Evolutionary conservation across 2,797 vertebrate genomes (phyloP), one percentile per base, ranked within the genome.

Genomic region (Syncerus caffer): DNA sequence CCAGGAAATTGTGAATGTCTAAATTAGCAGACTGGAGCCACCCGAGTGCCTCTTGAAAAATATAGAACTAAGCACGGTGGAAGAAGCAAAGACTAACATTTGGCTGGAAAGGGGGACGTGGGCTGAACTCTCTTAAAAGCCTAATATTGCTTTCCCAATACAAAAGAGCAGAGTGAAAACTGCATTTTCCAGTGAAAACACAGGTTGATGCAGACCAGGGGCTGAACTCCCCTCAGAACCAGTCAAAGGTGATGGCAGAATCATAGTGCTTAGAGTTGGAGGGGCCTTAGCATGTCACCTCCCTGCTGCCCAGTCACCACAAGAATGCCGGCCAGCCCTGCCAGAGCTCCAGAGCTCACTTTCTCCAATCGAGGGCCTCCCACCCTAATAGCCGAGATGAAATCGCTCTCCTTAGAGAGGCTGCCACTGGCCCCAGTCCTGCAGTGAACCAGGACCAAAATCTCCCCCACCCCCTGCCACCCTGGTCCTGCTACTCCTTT

Each of bases 1-100:
- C 89, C 62, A 85, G 95, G 95, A 98, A 97, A 95, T 62, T 64
- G 58, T 34, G 38, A 89, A 88, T 57, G 60, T 83, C 88, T 90
- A 90, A 98, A 91, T 90, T 83, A 95, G 94, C 62, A 93, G 93
- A 95, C 78, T 50, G 38, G 21, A 84, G 21, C 62, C 87, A 76
- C 62, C 64, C 15, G 0, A 93, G 93, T 19, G 86, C 60, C 67
- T 57, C 47, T 93, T 86, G 86, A 85, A 95, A 94, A 96, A 60
- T n/a, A 42, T 1, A 97, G 79, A 97, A 89, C n/a, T 67, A 89
- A 96, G 47, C 13, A 62, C 19, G 25, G 34, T 90, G 78, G 64
- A 93, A 84, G 85, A 84, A 85, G 87, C 17, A 71, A 95, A 97
- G 62, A 62, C 55, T 76, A 74, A 71, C 84, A 67, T 83, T 92